Base-by-base conservation (phyloP, 2,113 vertebrate genomes). In the Bombycilla garrulus region DNA sequence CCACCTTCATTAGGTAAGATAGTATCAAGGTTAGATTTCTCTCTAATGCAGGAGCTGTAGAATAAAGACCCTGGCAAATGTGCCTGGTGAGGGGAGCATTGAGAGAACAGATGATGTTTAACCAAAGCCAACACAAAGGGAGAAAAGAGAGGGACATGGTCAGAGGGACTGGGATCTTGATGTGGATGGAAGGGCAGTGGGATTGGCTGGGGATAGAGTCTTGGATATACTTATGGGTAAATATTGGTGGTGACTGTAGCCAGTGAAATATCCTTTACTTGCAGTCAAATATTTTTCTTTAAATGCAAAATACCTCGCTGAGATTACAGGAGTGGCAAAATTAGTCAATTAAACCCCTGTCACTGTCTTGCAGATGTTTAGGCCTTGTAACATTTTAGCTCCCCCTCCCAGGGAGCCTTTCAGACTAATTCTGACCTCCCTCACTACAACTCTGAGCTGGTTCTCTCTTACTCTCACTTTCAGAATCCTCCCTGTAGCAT, bases 401-500 rank as follows among this genome's bases (percentile, higher is more conserved):
- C 6, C 29, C 61, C 64, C 10, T 65, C 24, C 23, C 57, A 19
- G 15, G 31, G 29, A 21, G 22, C 19, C 26, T 57, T 58, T 18
- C 28, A 44, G 29, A 25, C 25, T 29, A 2, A 70, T 70, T 56
- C 33, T 69, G 35, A 42, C 28, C 40, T 53, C 17, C n/a, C 14
- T 56, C 29, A 10, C 36, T 44, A 15, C 74, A 54, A 26, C n/a
- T 19, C 4, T 56, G 44, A 94, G 21, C 29, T 22, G 9, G 10
- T 79, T 93, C 21, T 93, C 54, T 88, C 36, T 84, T 38, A 42
- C 40, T 94, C 24, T 97, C 44, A 12, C 67, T 98, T 97, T 58
- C 96, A 98, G 97, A 97, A 81, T 73, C 96, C 22, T 78, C 70
- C 31, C 83, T 92, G 73, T 98, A 98, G 89, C 2, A 2, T 4